Conservation (phyloP, 2,797 vertebrate genomes). For the Microhierax caerulescens region DNA sequence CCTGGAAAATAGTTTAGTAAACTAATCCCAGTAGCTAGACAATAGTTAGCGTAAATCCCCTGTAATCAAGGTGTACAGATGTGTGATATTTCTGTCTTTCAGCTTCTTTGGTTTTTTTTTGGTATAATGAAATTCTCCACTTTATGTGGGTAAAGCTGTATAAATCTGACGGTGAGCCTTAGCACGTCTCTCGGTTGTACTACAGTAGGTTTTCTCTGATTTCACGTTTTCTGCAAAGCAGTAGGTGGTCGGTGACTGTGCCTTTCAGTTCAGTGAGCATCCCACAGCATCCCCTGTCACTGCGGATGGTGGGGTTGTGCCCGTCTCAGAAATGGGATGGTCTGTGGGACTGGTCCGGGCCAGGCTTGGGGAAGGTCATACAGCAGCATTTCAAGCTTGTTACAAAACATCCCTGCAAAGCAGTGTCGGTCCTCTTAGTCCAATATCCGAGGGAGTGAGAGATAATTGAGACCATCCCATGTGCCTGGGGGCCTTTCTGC, state of each 20-base stretch:
- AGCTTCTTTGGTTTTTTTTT: neutral
- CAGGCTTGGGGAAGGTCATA: neutral
- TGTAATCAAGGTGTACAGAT: neutral
- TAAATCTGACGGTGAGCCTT: neutral
- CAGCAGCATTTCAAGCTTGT: neutral
- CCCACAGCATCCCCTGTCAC: accelerated
- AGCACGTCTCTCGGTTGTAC: neutral
- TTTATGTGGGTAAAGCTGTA: neutral
- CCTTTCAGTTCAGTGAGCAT: neutral
- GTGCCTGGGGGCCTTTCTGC: neutral
- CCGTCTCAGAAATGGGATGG: neutral
- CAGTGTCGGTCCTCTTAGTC: neutral
- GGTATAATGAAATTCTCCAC: neutral
- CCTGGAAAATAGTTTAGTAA: neutral
- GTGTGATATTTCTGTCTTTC: neutral
- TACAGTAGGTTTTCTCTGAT: neutral
- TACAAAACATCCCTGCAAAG: neutral
- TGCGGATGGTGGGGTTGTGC: accelerated
- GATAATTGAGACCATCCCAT: slow-evolving; percentile 54
- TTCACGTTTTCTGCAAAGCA: neutral
- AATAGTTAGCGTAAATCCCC: neutral
- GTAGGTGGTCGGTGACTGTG: neutral
- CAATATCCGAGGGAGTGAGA: slow-evolving; percentile 16
- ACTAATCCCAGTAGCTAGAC: neutral
- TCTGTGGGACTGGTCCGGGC: accelerated